Base-by-base conservation (phyloP, 2,888 invertebrate species). In the Galeopsomyia nigrocyanea region DNA sequence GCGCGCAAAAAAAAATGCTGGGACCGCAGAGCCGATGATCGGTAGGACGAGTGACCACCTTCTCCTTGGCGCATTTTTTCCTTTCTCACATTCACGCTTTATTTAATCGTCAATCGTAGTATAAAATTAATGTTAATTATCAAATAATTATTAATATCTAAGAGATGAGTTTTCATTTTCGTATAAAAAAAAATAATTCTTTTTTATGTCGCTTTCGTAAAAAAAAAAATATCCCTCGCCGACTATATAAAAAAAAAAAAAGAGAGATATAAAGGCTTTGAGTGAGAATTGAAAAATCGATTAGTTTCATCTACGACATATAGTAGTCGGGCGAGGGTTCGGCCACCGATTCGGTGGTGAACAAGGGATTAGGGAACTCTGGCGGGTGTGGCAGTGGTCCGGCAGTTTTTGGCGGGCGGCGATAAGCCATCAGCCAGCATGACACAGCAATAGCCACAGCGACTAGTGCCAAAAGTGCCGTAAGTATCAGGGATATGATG, bases 391-490 rank as follows among this genome's bases (percentile, higher is more conserved):
- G 96, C 81, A 97, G 89, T 60, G 97, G 97, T 53, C 96, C 96
- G 77, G 94, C 91, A 65, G 94, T 91, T 82, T 95, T 95, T 66
- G 96, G 94, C 83, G 94, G 91, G 80, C 96, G 91, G 79, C 96
- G 89, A 88, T 96, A 96, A 80, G 97, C 97, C 91, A 97, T 95
- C 78, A 97, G 90, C 97, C 97, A 97, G 87, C 97, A 97, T 76
- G 96, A 96, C 72, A 97, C 96, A 71, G 96, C 96, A 64, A 97
- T 95, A 39, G 97, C 97, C 71, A 97, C 96, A 71, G 97, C 96
- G 73, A 97, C 96, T 77, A 97, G 89, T 72, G 97, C 96, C 83
- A 97, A 88, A 75, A 97, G 90, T 63, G 96, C 96, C 78, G 97
- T 97, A 84, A 97, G 93, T 77, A 96, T 94, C 82, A 97, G 89